Percentiles rank a stretch among this genome's conserved stretches.
These are phyloP conservation scores for Bombus fervidus DNA, from an alignment of 1,140 invertebrate species.

Conservation along the genomic window DNA sequence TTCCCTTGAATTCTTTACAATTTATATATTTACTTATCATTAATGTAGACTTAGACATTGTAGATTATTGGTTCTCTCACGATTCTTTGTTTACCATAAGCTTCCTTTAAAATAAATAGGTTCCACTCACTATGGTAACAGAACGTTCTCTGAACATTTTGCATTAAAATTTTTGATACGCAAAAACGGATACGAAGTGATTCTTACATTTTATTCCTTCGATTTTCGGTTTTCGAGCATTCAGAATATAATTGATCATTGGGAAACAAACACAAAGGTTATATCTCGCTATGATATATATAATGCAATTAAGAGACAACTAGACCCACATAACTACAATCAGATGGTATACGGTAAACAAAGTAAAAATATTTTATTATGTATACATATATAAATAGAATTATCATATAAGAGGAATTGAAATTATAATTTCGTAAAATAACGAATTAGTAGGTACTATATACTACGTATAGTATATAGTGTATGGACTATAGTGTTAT, in stretches of 20 bases:
- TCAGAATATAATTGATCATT: not conserved
- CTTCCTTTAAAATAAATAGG: slow-evolving; percentile 37
- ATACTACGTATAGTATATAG: too few relatives aligned
- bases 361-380: too few relatives aligned
- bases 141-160: slow-evolving; percentile 16
- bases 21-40: not conserved
- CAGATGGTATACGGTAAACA: too few relatives aligned
- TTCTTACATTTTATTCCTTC: slow-evolving; percentile 19
- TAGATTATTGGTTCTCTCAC: slow-evolving; percentile 3
- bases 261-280: not conserved
- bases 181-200: slow-evolving; percentile 44
- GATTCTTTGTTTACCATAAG: not conserved
- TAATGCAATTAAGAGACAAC: not conserved
- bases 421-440: not conserved
- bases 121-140: not conserved
- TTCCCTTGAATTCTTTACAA: not conserved
- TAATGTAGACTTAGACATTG: too few relatives aligned
- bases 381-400: not conserved
- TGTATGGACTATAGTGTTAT: not conserved
- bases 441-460: not conserved
- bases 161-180: slow-evolving; percentile 43
- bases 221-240: too few relatives aligned
- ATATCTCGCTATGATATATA: not conserved
- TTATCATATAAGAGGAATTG: not conserved
- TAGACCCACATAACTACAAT: not conserved